Percentiles rank a stretch among this genome's conserved stretches.
These are phyloP conservation scores for Syngnathoides biaculeatus DNA, from an alignment of 2,113 vertebrate genomes.

Conservation along the genomic window DNA sequence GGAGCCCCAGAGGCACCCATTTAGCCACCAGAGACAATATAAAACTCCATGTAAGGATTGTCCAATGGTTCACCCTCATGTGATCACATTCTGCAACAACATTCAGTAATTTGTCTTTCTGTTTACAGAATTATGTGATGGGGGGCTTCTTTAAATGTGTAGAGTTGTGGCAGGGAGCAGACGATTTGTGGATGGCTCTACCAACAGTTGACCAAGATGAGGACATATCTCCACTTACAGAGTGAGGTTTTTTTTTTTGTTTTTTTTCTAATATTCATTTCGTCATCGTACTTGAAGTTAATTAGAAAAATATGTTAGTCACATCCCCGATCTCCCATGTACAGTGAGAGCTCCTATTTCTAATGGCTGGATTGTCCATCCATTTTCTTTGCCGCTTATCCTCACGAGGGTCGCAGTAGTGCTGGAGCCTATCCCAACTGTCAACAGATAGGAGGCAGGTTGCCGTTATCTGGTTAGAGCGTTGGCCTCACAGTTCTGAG, in stretches of 20 bases:
- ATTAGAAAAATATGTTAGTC: background rate
- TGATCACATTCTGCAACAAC: background rate
- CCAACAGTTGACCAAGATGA: conserved; percentile 27
- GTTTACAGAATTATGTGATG: conserved; percentile 50
- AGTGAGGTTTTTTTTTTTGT: conserved; percentile 43
- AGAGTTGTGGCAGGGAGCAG: conserved; percentile 13
- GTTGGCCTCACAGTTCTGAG: too few relatives aligned
- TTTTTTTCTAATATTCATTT: background rate
- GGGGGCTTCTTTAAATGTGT: conserved; percentile 65
- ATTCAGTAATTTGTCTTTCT: background rate
- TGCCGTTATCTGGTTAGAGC: too few relatives aligned
- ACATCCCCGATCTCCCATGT: background rate
- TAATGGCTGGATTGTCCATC: background rate
- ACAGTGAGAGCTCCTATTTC: background rate
- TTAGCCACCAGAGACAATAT: background rate
- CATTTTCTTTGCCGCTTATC: too few relatives aligned
- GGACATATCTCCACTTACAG: conserved; percentile 41
- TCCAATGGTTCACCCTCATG: background rate
- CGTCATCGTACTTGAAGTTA: background rate
- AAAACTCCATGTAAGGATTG: conserved; percentile 42
- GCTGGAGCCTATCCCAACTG: too few relatives aligned
- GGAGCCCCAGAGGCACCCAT: fast-evolving
- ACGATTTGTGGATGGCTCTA: background rate
- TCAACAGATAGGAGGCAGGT: too few relatives aligned
- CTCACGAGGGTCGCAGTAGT: too few relatives aligned